Conservation (phyloP, 1,140 invertebrate species). For the Oryzaephilus surinamensis region DNA sequence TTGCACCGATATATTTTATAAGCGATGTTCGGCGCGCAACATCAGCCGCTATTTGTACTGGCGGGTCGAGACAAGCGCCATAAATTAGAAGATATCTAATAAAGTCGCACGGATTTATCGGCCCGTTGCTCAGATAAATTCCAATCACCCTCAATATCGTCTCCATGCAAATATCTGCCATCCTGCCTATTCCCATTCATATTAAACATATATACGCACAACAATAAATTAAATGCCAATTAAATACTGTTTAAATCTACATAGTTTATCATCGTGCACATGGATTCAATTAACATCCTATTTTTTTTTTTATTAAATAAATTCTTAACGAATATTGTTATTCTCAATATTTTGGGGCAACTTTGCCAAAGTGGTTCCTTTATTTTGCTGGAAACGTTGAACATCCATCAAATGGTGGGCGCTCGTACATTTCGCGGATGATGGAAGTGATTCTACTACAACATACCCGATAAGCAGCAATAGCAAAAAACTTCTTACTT, state of each 20-base stretch:
- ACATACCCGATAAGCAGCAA: constrained; percentile 34
- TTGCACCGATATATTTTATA: constrained; percentile 32
- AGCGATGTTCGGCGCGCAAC: constrained; percentile 21
- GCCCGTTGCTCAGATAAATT: constrained; percentile 30
- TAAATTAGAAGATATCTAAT: constrained; percentile 37
- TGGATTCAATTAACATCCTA: too few relatives aligned
- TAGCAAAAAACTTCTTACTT: constrained; percentile 26
- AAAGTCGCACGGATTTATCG: constrained; percentile 36
- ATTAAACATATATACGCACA: too few relatives aligned
- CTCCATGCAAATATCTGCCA: constrained; percentile 31
- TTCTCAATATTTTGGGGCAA: too few relatives aligned
- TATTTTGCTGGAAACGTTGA: too few relatives aligned
- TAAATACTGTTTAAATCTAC: too few relatives aligned
- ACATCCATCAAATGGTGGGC: constrained; percentile 29
- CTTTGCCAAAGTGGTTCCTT: too few relatives aligned
- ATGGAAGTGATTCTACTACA: constrained; percentile 34
- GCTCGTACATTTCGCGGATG: constrained; percentile 23
- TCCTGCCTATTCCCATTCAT: too few relatives aligned
- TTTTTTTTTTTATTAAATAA: too few relatives aligned
- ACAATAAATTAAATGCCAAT: too few relatives aligned
- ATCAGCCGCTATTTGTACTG: constrained; percentile 23
- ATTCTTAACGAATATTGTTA: too few relatives aligned
- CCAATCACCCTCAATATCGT: constrained; percentile 24
- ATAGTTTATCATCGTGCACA: too few relatives aligned
- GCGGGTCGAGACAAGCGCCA: constrained; percentile 28